Conservation (phyloP, 1,140 invertebrate genomes). For the Vanessa atalanta region DNA sequence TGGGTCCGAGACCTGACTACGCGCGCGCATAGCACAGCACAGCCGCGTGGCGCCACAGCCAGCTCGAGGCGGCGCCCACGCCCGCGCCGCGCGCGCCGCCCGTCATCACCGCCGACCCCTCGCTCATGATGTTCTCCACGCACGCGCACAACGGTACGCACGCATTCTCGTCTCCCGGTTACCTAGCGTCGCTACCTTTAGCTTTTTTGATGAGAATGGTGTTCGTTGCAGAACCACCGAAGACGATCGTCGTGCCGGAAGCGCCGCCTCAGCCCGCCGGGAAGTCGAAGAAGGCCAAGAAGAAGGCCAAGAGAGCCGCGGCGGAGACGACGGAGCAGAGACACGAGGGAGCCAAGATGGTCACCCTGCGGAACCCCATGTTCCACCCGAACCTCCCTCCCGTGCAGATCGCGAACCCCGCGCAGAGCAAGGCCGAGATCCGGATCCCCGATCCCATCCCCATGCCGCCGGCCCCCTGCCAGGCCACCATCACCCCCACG, state of each 20-base stretch:
- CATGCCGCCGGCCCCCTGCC: slow-evolving; percentile 75
- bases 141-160: not conserved
- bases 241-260: slow-evolving; percentile 59
- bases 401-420: slow-evolving; percentile 72
- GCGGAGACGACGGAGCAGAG: slow-evolving; percentile 42
- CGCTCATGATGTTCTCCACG: slow-evolving; percentile 56
- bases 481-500: slow-evolving; percentile 77
- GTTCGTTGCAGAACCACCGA: slow-evolving; percentile 59
- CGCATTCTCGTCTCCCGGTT: no score
- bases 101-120: slow-evolving; percentile 73
- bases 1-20: no score
- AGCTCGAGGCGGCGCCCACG: slow-evolving; percentile 59
- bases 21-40: no score
- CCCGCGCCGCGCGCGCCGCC: slow-evolving; percentile 65
- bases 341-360: slow-evolving; percentile 83
- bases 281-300: slow-evolving; percentile 76
- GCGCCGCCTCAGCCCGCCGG: slow-evolving; percentile 40
- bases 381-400: slow-evolving; percentile 81
- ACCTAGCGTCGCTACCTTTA: no score
- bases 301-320: slow-evolving; percentile 69
- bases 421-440: slow-evolving; percentile 79
- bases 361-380: slow-evolving; percentile 88
- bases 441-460: slow-evolving; percentile 74
- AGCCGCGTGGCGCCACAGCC: slow-evolving; percentile 62
- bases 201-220: no score